A percentile compares a stretch with the other conserved stretches of the same genome.
Conservation (phyloP, 2,888 invertebrate genomes). For the Epiblema foenella region DNA sequence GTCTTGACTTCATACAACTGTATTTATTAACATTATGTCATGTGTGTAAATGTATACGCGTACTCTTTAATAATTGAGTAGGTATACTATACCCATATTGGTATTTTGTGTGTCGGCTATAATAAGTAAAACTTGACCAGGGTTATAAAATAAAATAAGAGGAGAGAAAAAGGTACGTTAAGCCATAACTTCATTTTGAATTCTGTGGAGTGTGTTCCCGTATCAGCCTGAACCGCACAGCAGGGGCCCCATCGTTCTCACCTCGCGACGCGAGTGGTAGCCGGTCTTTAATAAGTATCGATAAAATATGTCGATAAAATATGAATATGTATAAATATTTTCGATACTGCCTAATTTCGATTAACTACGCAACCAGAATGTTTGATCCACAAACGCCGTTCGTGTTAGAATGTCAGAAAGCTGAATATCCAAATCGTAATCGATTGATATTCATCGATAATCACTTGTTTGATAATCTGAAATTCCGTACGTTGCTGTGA, state of each 20-base stretch:
- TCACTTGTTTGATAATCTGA: slow-evolving; percentile 37
- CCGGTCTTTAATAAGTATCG: slow-evolving; percentile 84
- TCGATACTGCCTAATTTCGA: slow-evolving; percentile 67
- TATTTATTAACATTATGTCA: slow-evolving; percentile 4
- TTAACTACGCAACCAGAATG: slow-evolving; percentile 45
- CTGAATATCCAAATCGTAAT: slow-evolving; percentile 41
- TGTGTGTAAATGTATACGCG: slow-evolving; percentile 11
- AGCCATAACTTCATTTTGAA: slow-evolving; percentile 83
- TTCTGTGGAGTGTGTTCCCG: slow-evolving; percentile 80
- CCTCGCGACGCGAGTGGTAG: slow-evolving; percentile 84
- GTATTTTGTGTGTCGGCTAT: slow-evolving; percentile 53
- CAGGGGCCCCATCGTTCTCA: slow-evolving; percentile 84
- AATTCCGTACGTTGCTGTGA: slow-evolving; percentile 35
- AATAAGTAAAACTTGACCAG: slow-evolving; percentile 64
- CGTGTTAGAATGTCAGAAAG: slow-evolving; percentile 40
- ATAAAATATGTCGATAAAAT: slow-evolving; percentile 83
- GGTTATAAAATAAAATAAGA: slow-evolving; percentile 77
- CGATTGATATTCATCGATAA: slow-evolving; percentile 43
- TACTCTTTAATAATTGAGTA: slow-evolving; percentile 29
- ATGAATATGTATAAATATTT: slow-evolving; percentile 84
- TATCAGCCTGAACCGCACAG: slow-evolving; percentile 78
- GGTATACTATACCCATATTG: slow-evolving; percentile 24
- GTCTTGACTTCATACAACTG: background rate
- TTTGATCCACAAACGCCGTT: slow-evolving; percentile 40
- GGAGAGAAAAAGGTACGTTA: slow-evolving; percentile 69